Base-by-base conservation (phyloP, 2,113 vertebrate genomes). In the Prinia subflava region DNA sequence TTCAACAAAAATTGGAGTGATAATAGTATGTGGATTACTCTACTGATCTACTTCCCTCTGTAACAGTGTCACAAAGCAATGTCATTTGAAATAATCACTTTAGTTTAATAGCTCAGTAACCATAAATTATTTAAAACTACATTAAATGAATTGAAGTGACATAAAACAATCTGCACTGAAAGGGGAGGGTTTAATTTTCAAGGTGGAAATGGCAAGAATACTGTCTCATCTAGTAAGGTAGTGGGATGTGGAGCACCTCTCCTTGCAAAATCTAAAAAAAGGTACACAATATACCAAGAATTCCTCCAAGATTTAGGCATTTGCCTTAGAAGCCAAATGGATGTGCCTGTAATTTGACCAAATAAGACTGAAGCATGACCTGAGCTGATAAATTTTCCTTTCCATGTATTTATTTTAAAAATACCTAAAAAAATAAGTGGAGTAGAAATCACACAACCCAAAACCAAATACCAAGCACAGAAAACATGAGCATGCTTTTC, bases 101-200 rank as follows among this genome's bases (percentile, higher is more conserved):
- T 81, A 86, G 52, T 56, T 68, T 88, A 96, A 92, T 88, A 88
- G 55, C 57, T 93, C 60, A 60, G 68, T 60, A 86, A 75, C 55
- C 52, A 67, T 95, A 86, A 93, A 95, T 96, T 88, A 96, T 95
- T 94, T 64, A 92, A 78, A 92, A 63, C 8, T 56, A 56, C 31
- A 75, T 92, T 90, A 86, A 96, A 56, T 83, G 4, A 90, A 81
- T 93, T 92, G 83, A 95, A 69, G 19, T 81, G 83, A 64, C 83
- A 92, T 76, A 80, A 95, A 95, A 7, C 42, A 80, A 69, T 80
- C 75, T 60, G 35, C 46, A 77, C 17, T 86, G 39, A 63, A 59
- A 81, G 12, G 3, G 30, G 37, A 80, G 27, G 11, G 17, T 59
- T 49, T 60, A 67, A n/a, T 82, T 91, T 67, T 68, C 71, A 73